Base-by-base conservation (phyloP, 2,797 vertebrate genomes). In the Notolabrus celidotus region DNA sequence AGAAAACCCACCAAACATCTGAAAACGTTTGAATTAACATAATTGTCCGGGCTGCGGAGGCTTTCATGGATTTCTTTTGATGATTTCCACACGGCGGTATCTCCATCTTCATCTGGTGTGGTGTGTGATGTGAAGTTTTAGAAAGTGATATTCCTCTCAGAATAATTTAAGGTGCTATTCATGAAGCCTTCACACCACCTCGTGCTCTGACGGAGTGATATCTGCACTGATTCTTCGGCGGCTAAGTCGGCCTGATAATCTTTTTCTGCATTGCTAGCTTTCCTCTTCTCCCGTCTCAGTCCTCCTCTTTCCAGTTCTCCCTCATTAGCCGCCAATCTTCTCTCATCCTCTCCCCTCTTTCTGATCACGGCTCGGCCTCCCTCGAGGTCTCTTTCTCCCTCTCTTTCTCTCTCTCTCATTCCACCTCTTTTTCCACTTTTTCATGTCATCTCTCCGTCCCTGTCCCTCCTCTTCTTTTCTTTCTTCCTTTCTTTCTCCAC, bases 291-390 rank as follows among this genome's bases (percentile, higher is more conserved):
- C 71, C 4, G 1, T 80, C 68, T 66, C 55, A 39, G 45, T 46
- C 42, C 46, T 67, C 15, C 34, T 3, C 57, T 63, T 65, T 58
- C 46, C 56, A 69, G 62, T 68, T 81, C 62, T 23, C 56, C 68
- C 80, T 86, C 85, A 88, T 89, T 86, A 91, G 42, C 77, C 29
- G 22, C 70, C 74, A 64, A 43, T 82, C 76, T 74, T 62, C 57
- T 81, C 79, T 88, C 62, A 76, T 82, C 65, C 72, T 60, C 58
- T 47, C 71, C 50, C 51, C 43, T 77, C 62, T 73, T 59, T 80
- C 80, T 74, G 61, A 63, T 77, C 61, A 9, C 43, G 56, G 71
- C 55, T 38, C 54, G n/a, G 47, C 46, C 51, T 72, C 80, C 77
- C 80, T 77, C 19, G 54, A 82, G 85, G 72, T 75, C 60, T 77